Conservation (phyloP, 2,888 invertebrate genomes). For the Drosophila paranaensis region DNA sequence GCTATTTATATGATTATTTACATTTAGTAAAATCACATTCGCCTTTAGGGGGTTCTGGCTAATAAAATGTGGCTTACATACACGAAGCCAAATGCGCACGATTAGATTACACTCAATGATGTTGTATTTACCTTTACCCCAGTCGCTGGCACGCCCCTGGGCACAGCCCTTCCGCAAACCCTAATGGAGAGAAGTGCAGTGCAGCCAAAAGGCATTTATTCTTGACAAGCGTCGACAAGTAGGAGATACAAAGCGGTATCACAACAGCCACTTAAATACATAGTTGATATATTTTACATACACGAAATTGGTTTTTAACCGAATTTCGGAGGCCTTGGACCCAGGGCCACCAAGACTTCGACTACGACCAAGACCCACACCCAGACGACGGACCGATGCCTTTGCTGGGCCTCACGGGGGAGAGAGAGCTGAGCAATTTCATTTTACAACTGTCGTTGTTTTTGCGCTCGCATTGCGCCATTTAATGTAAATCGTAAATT, state of each 20-base stretch:
- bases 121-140: slow-evolving; percentile 52
- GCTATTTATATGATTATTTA: slow-evolving; percentile 64
- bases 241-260: slow-evolving; percentile 48
- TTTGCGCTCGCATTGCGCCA: slow-evolving; percentile 65
- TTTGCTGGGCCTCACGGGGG: slow-evolving; percentile 48
- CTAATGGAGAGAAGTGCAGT: slow-evolving; percentile 65
- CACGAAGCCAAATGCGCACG: slow-evolving; percentile 39
- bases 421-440: slow-evolving; percentile 70
- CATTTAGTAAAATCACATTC: slow-evolving; percentile 53
- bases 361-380: slow-evolving; percentile 4
- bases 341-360: not conserved
- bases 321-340: slow-evolving; percentile 54
- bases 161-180: slow-evolving; percentile 32
- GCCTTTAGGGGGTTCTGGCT: slow-evolving; percentile 37
- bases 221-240: slow-evolving; percentile 71
- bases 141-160: slow-evolving; percentile 27
- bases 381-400: slow-evolving; percentile 8
- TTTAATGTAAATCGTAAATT: slow-evolving; percentile 80
- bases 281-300: slow-evolving; percentile 79
- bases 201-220: slow-evolving; percentile 60
- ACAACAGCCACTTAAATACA: slow-evolving; percentile 73
- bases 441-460: slow-evolving; percentile 76
- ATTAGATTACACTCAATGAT: slow-evolving; percentile 56
- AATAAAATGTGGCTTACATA: slow-evolving; percentile 54
- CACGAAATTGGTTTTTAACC: slow-evolving; percentile 80